Evolutionary conservation across 2,888 invertebrate species (phyloP).

Genomic region (Cetonia aurata): DNA sequence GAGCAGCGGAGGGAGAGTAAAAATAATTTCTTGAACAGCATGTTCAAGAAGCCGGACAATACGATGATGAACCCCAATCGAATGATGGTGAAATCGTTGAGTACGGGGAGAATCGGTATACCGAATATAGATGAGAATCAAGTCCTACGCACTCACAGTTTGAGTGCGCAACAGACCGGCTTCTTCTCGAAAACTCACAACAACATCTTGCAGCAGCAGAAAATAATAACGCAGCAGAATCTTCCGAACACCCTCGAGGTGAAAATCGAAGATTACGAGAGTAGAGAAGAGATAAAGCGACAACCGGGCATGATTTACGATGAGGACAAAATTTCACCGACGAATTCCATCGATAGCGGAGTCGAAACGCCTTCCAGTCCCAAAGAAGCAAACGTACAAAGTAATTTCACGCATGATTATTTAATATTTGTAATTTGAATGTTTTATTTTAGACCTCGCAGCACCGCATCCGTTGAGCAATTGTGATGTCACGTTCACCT

Average conservation of each 20-base stretch:
- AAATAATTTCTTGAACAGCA: slow-evolving; percentile 60
- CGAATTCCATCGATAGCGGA: slow-evolving; percentile 71
- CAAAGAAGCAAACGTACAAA: slow-evolving; percentile 48
- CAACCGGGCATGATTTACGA: slow-evolving; percentile 50
- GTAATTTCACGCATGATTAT: neutral
- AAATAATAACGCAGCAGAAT: slow-evolving; percentile 11
- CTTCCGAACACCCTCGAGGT: slow-evolving; percentile 4
- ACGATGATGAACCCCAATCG: slow-evolving; percentile 54
- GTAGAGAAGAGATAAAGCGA: slow-evolving; percentile 6
- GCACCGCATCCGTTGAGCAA: slow-evolving; percentile 80
- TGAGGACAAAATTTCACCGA: slow-evolving; percentile 63
- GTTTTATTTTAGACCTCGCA: neutral
- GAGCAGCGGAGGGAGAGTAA: slow-evolving; percentile 65
- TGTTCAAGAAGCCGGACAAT: slow-evolving; percentile 57
- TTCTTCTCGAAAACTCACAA: slow-evolving; percentile 78
- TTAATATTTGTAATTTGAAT: neutral
- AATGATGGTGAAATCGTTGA: slow-evolving; percentile 63
- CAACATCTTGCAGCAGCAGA: slow-evolving; percentile 75
- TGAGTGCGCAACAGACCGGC: slow-evolving; percentile 53
- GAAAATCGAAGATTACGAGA: slow-evolving; percentile 37
- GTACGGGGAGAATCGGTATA: slow-evolving; percentile 61
- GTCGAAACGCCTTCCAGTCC: slow-evolving; percentile 75
- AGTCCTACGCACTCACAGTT: slow-evolving; percentile 58
- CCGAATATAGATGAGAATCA: slow-evolving; percentile 52
- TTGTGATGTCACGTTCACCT: slow-evolving; percentile 84